phyloP scores from a whole-genome alignment of 2,797 vertebrate genomes.

The Fistularia commersonii region DNA sequence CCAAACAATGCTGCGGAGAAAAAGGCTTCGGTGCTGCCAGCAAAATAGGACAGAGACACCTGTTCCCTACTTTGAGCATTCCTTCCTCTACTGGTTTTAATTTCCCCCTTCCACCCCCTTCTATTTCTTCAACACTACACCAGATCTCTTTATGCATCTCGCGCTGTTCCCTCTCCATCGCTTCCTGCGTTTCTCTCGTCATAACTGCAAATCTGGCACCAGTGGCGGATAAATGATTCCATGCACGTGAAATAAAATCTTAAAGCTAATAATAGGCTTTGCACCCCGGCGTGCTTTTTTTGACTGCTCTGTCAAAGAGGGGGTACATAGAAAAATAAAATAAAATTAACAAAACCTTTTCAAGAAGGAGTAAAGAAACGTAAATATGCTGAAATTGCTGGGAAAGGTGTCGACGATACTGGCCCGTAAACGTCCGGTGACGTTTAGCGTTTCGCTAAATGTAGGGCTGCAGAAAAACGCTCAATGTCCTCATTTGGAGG shows the following conservation, averaged over 20 bases:
- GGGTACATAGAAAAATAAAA: conserved; percentile 49
- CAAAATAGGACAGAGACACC: conserved; percentile 75
- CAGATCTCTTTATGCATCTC: conserved; percentile 50
- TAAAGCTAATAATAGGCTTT: conserved; percentile 59
- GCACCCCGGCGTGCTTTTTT: conserved; percentile 53
- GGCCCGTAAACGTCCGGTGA: too few relatives aligned
- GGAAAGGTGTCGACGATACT: conserved; percentile 58
- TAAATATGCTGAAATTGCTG: conserved; percentile 47
- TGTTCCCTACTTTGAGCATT: conserved; percentile 63
- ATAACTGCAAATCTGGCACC: conserved; percentile 63
- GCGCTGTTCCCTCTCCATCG: conserved; percentile 54
- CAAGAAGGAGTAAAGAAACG: conserved; percentile 57
- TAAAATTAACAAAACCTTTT: conserved; percentile 34
- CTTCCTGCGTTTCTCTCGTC: conserved; percentile 45
- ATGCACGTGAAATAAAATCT: conserved; percentile 67
- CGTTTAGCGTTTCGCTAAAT: too few relatives aligned
- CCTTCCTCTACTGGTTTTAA: conserved; percentile 47
- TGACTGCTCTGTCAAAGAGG: too few relatives aligned
- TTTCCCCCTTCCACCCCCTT: conserved; percentile 28
- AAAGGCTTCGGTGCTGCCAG: conserved; percentile 41
- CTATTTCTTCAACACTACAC: conserved; percentile 35
- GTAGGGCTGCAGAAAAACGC: conserved; percentile 26
- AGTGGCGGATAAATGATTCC: conserved; percentile 69
- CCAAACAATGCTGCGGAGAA: conserved; percentile 44
- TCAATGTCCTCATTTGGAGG: conserved; percentile 41